Percentiles rank a stretch among this genome's conserved stretches.
Conservation (phyloP, 2,888 invertebrate genomes). For the Mactromeris polynyma region DNA sequence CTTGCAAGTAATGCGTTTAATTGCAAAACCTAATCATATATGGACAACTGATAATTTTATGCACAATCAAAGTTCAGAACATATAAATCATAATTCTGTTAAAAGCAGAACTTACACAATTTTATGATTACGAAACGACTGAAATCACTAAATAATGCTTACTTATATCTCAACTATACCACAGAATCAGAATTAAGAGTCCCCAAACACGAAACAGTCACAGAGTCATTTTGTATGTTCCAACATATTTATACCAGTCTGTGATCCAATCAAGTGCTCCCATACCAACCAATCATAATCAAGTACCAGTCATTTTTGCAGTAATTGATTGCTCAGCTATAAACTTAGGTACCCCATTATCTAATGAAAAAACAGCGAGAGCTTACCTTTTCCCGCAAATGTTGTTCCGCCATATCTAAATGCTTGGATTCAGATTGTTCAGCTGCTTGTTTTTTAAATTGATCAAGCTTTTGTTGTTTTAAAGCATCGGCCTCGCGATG, state of each 20-base stretch:
- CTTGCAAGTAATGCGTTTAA: too few relatives aligned
- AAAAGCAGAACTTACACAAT: too few relatives aligned
- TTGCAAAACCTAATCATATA: too few relatives aligned
- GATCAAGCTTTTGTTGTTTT: slow-evolving; percentile 84
- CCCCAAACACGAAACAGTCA: background rate
- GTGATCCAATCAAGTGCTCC: slow-evolving; percentile 3
- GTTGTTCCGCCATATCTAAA: slow-evolving; percentile 57
- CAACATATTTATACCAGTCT: background rate
- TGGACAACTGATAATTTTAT: too few relatives aligned
- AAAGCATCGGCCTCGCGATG: slow-evolving; percentile 85
- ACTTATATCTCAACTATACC: background rate
- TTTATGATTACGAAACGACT: too few relatives aligned
- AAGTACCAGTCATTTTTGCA: background rate
- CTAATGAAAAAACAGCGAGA: background rate
- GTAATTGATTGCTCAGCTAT: background rate
- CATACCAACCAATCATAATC: background rate
- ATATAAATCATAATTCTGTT: too few relatives aligned
- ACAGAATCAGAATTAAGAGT: background rate
- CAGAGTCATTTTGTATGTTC: background rate
- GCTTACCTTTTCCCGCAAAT: slow-evolving; percentile 64
- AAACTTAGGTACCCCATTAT: background rate
- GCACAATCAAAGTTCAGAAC: too few relatives aligned
- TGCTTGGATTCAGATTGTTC: slow-evolving; percentile 58
- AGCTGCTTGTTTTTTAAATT: slow-evolving; percentile 84
- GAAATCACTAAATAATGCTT: background rate